Conservation (phyloP, 2,797 vertebrate genomes). For the Acanthis flammea region DNA sequence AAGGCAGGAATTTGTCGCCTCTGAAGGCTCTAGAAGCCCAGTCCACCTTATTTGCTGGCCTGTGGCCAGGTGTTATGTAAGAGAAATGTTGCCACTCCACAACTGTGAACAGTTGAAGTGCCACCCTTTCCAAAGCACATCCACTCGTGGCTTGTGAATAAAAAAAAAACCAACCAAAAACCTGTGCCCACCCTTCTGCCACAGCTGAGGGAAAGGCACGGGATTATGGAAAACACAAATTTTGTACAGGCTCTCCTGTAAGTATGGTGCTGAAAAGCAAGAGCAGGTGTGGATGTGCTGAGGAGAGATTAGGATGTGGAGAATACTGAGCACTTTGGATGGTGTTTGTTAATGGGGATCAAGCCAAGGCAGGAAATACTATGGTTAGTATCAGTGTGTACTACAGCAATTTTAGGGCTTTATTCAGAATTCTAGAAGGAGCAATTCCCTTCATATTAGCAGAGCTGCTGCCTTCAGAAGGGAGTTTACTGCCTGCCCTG, state of each 20-base stretch:
- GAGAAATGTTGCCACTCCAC: neutral
- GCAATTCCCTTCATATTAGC: neutral
- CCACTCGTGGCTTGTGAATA: fast-evolving
- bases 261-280: neutral
- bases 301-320: neutral
- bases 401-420: neutral
- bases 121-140: neutral
- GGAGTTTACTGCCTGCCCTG: neutral
- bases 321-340: neutral
- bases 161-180: neutral
- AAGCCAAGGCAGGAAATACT: neutral
- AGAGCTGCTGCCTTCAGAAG: neutral
- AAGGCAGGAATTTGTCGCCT: neutral
- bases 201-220: neutral
- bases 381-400: neutral
- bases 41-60: neutral
- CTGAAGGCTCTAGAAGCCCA: neutral
- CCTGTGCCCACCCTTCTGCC: fast-evolving
- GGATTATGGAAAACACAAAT: neutral
- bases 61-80: neutral
- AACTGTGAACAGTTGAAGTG: neutral
- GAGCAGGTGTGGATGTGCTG: neutral
- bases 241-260: neutral
- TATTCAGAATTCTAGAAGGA: neutral
- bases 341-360: neutral